phyloP scores from a whole-genome alignment of 1,140 invertebrate genomes.

The Antheraea pernyi region DNA sequence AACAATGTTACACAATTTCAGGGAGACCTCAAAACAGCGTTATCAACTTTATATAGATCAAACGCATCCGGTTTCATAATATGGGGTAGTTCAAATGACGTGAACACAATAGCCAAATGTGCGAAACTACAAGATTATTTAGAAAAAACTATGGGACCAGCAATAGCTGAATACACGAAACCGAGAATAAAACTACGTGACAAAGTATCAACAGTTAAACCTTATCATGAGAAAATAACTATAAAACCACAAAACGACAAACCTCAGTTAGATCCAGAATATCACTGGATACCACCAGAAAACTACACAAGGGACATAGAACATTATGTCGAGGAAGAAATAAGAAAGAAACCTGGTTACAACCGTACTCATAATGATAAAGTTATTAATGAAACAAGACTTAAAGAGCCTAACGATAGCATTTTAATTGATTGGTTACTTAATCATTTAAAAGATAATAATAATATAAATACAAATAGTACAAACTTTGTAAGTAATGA shows the following conservation, averaged over 20 bases:
- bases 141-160: slow-evolving; percentile 81
- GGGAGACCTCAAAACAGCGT: slow-evolving; percentile 79
- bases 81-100: slow-evolving; percentile 87
- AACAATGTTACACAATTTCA: slow-evolving; percentile 55
- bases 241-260: slow-evolving; percentile 12
- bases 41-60: slow-evolving; percentile 78
- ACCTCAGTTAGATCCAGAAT: slow-evolving; percentile 42
- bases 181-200: slow-evolving; percentile 25
- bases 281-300: slow-evolving; percentile 37
- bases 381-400: neutral
- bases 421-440: slow-evolving; percentile 11
- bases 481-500: neutral
- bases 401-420: slow-evolving; percentile 5
- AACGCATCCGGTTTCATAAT: slow-evolving; percentile 83
- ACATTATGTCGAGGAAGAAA: slow-evolving; percentile 45
- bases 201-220: slow-evolving; percentile 10
- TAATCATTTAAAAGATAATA: slow-evolving; percentile 6
- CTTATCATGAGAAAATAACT: slow-evolving; percentile 13
- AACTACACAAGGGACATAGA: slow-evolving; percentile 47
- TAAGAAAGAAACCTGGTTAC: slow-evolving; percentile 32
- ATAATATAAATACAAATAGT: neutral
- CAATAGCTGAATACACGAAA: slow-evolving; percentile 62
- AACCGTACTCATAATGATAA: neutral
- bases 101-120: slow-evolving; percentile 83
- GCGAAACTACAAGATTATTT: slow-evolving; percentile 80